Evolutionary conservation across 92 coral and sea anemone genomes (phyloP).

Genomic region (Bergia sp.): DNA sequence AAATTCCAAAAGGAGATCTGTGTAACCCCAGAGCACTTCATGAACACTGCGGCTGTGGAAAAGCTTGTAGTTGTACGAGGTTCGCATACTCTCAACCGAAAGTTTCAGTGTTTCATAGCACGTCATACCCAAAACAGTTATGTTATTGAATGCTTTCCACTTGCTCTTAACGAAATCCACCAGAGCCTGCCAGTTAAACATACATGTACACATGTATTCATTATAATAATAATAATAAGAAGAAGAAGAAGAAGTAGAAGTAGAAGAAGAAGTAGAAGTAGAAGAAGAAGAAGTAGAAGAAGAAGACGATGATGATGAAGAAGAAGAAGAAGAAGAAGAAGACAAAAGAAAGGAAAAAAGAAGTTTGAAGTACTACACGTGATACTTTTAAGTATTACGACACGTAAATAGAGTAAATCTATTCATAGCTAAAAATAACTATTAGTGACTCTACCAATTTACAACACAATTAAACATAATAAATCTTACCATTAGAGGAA

Average conservation of each 20-base stretch:
- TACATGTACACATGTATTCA: not conserved
- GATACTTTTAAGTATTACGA: too few species aligned
- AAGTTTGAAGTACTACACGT: too few species aligned
- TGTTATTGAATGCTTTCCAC: slow-evolving; percentile 25
- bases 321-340: too few species aligned
- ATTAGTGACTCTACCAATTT: too few species aligned
- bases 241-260: too few species aligned
- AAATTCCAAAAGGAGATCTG: slow-evolving; percentile 51
- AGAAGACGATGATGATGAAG: too few species aligned
- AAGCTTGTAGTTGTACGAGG: not conserved
- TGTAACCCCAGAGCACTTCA: slow-evolving; percentile 91
- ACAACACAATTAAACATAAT: too few species aligned
- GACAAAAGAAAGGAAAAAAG: too few species aligned
- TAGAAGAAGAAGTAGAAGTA: too few species aligned
- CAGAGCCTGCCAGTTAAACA: slow-evolving; percentile 13
- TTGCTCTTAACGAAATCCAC: slow-evolving; percentile 40
- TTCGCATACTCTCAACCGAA: not conserved
- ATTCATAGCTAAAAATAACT: too few species aligned
- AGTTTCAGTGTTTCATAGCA: slow-evolving; percentile 11
- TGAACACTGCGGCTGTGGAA: slow-evolving; percentile 73
- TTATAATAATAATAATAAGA: not conserved
- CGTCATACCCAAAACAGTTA: not conserved
- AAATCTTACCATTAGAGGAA: slow-evolving; percentile 81
- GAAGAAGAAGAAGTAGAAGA: too few species aligned
- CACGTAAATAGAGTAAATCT: too few species aligned